Evolutionary conservation across 2,888 invertebrate genomes (phyloP).

Genomic region (Augiades crinisus): DNA sequence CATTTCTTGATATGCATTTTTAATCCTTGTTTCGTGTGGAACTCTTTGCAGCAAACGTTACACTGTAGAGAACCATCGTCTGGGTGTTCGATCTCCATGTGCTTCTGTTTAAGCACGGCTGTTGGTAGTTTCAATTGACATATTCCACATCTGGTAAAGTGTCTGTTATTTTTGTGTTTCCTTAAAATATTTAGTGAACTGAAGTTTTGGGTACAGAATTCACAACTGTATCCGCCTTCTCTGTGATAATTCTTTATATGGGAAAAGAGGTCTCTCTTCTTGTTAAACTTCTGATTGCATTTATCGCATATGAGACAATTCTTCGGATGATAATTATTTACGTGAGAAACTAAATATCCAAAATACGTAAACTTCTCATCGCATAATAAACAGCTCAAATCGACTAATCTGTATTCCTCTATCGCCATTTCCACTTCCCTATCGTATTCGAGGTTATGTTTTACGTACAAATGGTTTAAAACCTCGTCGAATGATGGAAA

Average conservation of each 20-base stretch:
- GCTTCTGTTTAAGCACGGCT: constrained; percentile 64
- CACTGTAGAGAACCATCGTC: constrained; percentile 67
- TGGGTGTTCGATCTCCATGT: constrained; percentile 66
- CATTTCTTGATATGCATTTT: constrained; percentile 69
- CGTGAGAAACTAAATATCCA: constrained; percentile 67
- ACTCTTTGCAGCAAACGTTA: constrained; percentile 62
- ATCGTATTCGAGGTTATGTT: constrained; percentile 63
- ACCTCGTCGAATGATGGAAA: constrained; percentile 49
- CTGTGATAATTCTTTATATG: constrained; percentile 72
- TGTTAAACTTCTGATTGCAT: constrained; percentile 70
- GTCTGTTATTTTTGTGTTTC: constrained; percentile 64
- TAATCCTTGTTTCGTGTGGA: constrained; percentile 68
- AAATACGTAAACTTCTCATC: constrained; percentile 65
- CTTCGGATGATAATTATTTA: constrained; percentile 66
- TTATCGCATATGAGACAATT: constrained; percentile 69
- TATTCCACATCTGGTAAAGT: constrained; percentile 61
- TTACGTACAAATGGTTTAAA: constrained; percentile 51
- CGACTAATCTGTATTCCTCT: constrained; percentile 60
- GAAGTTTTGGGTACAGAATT: constrained; percentile 60
- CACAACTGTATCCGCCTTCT: constrained; percentile 70
- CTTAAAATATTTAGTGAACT: constrained; percentile 63
- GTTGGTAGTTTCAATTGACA: constrained; percentile 66
- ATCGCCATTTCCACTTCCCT: constrained; percentile 64
- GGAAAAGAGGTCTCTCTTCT: constrained; percentile 65
- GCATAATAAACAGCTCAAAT: constrained; percentile 60